Base-by-base conservation (phyloP, 2,113 vertebrate species). In the Oophaga pumilio region DNA sequence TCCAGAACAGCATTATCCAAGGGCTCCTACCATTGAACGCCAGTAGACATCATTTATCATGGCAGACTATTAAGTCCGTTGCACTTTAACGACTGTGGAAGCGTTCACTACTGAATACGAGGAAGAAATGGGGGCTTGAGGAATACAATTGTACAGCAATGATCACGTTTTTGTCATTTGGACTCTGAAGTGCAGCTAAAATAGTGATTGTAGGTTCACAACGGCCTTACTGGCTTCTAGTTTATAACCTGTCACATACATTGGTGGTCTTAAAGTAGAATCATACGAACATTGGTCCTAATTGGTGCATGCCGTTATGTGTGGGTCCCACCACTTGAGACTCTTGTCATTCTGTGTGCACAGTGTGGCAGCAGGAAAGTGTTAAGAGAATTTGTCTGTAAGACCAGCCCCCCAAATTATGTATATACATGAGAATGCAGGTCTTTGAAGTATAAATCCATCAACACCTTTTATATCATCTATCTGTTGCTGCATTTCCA, bases 231-330 rank as follows among this genome's bases (percentile, higher is more conserved):
- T 50, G 59, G 59, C 52, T 33, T 79, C 52, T 7, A 57, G 76
- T 79, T 24, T 33, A 26, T 59, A 9, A 59, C 56, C 9, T 79
- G 26, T 33, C 53, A 26, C 76, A 28, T 79, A 22, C 13, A 59
- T n/a, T 76, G 62, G 73, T 60, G 56, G 76, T 59, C 24, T 13
- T 62, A n/a, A 26, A 59, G 71, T 59, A 49, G 3, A 85, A 11
- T 60, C 53, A 60, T 73, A 22, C 28, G 28, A 66, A 28, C 50
- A 49, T 53, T 78, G 84, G 17, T 77, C 59, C 84, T 10, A 59
- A 56, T 69, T 88, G 93, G 91, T 95, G 94, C 95, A 95, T 95
- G 95, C 92, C 91, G 88, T 90, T 91, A 89, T 91, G 78, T 91
- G 90, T 91, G 90, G 88, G 89, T 91, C 87, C 91, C 89, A 91